A percentile compares a stretch with the other conserved stretches of the same genome.
Conservation (phyloP, 2,113 vertebrate genomes). For the Albula glossodonta region DNA sequence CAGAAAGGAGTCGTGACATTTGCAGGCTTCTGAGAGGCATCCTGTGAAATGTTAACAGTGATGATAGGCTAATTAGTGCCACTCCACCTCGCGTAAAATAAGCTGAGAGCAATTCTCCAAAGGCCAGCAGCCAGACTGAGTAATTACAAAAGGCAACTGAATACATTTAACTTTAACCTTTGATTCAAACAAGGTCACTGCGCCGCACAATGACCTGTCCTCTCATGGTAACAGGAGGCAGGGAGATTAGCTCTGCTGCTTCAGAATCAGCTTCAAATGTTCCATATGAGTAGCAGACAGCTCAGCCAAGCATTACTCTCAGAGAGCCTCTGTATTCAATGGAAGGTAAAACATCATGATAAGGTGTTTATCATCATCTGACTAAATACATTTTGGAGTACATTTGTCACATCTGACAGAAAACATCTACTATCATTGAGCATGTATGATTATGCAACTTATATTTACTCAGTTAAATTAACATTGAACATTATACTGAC, state of each 20-base stretch:
- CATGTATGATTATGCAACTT: too few species aligned
- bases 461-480: too few species aligned
- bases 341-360: too few species aligned
- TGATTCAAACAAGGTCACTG: not conserved
- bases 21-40: not conserved
- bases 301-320: not conserved
- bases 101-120: slow-evolving; percentile 3
- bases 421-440: too few species aligned
- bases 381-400: too few species aligned
- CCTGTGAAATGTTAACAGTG: not conserved
- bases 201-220: not conserved
- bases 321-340: not conserved
- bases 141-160: slow-evolving; percentile 18
- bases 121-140: not conserved
- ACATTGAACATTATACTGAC: too few species aligned
- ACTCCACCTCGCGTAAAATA: not conserved
- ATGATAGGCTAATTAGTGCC: slow-evolving; percentile 10
- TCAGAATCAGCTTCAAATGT: not conserved
- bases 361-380: too few species aligned
- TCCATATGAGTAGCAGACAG: not conserved
- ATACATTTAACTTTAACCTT: slow-evolving; percentile 15
- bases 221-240: not conserved
- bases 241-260: not conserved
- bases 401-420: too few species aligned
- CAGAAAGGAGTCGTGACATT: not conserved